phyloP scores from a whole-genome alignment of 2,888 invertebrate species.

The Nephrotoma flavescens region DNA sequence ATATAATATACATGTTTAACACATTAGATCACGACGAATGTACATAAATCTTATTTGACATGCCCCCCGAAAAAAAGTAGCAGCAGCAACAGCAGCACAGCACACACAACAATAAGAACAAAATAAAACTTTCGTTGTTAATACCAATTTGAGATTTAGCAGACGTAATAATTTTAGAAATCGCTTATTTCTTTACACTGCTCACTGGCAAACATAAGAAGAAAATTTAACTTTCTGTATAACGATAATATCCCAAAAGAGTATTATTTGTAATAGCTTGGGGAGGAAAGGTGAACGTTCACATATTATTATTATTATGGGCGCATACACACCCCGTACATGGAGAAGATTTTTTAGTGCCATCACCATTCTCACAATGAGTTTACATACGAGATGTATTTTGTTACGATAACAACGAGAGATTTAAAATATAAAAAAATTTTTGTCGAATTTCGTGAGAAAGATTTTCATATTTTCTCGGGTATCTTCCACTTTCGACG shows the following conservation, averaged over 20 bases:
- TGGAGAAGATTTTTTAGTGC: neutral
- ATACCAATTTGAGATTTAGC: neutral
- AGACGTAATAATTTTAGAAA: neutral
- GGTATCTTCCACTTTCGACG: neutral
- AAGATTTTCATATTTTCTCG: neutral
- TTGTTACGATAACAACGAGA: neutral
- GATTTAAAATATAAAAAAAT: neutral
- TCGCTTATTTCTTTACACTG: neutral
- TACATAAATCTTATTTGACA: neutral
- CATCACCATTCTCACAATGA: neutral
- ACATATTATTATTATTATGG: neutral
- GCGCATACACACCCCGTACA: no score
- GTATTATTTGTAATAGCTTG: neutral
- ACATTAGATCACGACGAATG: neutral
- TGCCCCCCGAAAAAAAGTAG: neutral
- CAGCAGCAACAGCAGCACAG: neutral
- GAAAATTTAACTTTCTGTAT: neutral
- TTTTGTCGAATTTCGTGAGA: neutral
- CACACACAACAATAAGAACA: neutral
- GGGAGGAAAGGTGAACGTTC: neutral
- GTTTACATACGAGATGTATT: neutral
- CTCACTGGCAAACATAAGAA: neutral
- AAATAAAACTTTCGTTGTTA: neutral
- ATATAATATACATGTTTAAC: neutral
- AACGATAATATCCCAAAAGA: neutral